Percentiles rank a stretch among this genome's conserved stretches.
These are phyloP conservation scores for Sipha maydis DNA, from an alignment of 2,888 invertebrate genomes.

Conservation along the genomic window DNA sequence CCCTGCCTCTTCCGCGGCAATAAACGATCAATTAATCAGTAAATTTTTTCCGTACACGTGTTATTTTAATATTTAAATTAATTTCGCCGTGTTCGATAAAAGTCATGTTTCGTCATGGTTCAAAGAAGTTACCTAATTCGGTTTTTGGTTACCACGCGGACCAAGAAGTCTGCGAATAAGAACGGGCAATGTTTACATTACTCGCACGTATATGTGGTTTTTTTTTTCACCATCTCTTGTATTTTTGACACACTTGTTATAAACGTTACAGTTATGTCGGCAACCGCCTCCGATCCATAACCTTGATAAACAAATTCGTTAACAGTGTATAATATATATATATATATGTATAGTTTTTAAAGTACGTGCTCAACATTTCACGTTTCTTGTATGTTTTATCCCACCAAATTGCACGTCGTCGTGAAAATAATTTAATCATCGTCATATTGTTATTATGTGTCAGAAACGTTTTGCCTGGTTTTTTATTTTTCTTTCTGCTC, in stretches of 20 bases:
- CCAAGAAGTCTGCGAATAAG: neutral
- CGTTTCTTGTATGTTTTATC: neutral
- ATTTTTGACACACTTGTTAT: constrained; percentile 52
- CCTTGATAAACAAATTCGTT: constrained; percentile 53
- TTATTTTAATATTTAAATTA: neutral
- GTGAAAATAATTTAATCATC: constrained; percentile 11
- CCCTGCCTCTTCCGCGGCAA: neutral
- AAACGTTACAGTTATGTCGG: constrained; percentile 50
- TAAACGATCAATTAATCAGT: neutral
- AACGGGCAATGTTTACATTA: constrained; percentile 50
- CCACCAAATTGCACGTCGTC: neutral
- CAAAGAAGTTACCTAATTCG: neutral
- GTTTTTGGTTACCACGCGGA: neutral
- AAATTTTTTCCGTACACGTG: neutral
- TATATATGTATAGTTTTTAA: neutral
- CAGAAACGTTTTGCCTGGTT: neutral
- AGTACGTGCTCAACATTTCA: neutral
- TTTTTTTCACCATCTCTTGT: constrained; percentile 62
- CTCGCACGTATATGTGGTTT: neutral
- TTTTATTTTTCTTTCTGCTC: neutral
- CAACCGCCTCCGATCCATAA: neutral
- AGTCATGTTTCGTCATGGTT: constrained; percentile 39
- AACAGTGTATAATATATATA: constrained; percentile 20
- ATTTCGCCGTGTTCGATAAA: neutral
- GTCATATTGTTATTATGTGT: neutral